phyloP scores from a whole-genome alignment of 2,113 vertebrate genomes.

The Hiodon alosoides region DNA sequence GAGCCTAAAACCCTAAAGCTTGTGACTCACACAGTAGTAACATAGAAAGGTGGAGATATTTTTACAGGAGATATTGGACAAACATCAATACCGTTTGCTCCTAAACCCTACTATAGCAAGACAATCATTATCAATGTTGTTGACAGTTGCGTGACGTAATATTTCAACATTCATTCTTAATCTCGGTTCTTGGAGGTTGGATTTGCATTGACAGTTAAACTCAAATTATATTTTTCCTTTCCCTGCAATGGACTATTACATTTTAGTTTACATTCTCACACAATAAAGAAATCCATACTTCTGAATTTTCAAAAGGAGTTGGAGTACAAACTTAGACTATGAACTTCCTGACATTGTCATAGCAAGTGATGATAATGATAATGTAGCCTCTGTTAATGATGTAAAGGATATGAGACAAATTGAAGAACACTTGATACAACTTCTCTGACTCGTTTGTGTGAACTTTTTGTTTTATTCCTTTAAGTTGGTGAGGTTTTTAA shows the following conservation, averaged over 20 bases:
- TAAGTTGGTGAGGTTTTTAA: neutral
- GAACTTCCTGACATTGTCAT: neutral
- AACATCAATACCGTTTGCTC: neutral
- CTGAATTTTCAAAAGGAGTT: neutral
- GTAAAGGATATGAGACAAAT: neutral
- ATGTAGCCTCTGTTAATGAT: too few relatives aligned
- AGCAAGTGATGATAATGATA: neutral
- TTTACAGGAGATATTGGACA: neutral
- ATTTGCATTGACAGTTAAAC: neutral
- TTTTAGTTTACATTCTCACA: neutral
- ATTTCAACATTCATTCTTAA: constrained; percentile 44
- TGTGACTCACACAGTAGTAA: neutral
- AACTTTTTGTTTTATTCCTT: neutral
- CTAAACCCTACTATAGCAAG: constrained; percentile 45
- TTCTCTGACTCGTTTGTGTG: neutral
- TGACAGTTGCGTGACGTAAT: constrained; percentile 48
- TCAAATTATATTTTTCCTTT: too few relatives aligned
- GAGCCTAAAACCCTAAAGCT: neutral
- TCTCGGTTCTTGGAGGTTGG: constrained; percentile 39
- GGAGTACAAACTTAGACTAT: neutral
- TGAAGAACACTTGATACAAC: too few relatives aligned
- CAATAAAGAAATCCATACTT: neutral
- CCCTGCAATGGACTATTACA: too few relatives aligned
- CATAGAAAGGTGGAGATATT: neutral
- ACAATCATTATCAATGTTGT: constrained; percentile 63